Evolutionary conservation across 2,113 vertebrate species (phyloP).

Genomic region (Epinephelus lanceolatus): DNA sequence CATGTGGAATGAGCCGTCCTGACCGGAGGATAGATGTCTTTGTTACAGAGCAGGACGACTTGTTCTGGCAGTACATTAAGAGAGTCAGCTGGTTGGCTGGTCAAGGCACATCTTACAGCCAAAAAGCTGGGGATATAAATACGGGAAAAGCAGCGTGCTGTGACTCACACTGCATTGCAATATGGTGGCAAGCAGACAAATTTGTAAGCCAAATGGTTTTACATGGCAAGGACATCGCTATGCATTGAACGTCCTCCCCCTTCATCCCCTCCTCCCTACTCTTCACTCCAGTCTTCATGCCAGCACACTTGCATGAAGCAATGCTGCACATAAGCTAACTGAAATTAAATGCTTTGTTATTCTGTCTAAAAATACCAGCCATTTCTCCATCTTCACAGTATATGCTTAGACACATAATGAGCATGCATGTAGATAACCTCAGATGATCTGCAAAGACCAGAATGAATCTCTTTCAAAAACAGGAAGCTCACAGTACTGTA

Average conservation of each 20-base stretch:
- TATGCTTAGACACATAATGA: constrained; percentile 13
- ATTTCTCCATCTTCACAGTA: neutral
- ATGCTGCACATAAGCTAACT: neutral
- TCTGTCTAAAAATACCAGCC: neutral
- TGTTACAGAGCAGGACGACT: constrained; percentile 32
- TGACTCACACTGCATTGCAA: constrained; percentile 51
- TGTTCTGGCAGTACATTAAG: constrained; percentile 47
- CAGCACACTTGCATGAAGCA: constrained; percentile 20
- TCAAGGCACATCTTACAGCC: constrained; percentile 42
- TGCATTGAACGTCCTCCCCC: constrained; percentile 56
- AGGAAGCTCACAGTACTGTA: neutral
- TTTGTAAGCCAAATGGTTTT: constrained; percentile 54
- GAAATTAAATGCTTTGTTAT: constrained; percentile 4
- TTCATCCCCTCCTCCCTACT: constrained; percentile 8
- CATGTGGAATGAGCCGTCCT: constrained; percentile 23
- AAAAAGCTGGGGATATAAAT: constrained; percentile 52
- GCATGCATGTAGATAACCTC: constrained; percentile 11
- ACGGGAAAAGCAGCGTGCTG: constrained; percentile 21
- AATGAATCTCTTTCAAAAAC: neutral
- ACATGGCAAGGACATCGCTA: constrained; percentile 54
- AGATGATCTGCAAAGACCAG: constrained; percentile 1
- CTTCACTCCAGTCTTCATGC: constrained; percentile 39
- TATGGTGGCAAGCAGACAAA: constrained; percentile 37
- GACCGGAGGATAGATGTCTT: constrained; percentile 36
- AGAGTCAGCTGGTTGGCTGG: constrained; percentile 58